Evolutionary conservation across 2,888 invertebrate species (phyloP).

Genomic region (Ichneumoninae sp.): DNA sequence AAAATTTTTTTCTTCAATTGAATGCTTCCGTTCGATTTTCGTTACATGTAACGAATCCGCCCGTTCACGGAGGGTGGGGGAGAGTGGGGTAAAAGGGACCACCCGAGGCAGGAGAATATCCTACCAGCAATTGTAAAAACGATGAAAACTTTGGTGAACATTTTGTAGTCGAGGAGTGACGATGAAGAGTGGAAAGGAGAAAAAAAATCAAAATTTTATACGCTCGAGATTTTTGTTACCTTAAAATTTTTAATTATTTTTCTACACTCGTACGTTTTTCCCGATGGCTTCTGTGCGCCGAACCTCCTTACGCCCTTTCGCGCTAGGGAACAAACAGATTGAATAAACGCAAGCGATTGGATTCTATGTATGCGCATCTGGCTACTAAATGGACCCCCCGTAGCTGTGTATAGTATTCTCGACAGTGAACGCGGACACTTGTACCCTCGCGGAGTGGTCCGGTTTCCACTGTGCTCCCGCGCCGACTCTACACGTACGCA

Average conservation of each 20-base stretch:
- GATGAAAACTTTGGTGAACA: too few species aligned
- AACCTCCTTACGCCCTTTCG: slow-evolving; percentile 62
- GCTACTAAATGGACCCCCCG: slow-evolving; percentile 74
- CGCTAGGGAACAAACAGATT: slow-evolving; percentile 75
- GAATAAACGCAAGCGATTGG: slow-evolving; percentile 78
- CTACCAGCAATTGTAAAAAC: not conserved
- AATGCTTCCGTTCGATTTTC: not conserved
- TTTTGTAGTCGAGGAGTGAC: too few species aligned
- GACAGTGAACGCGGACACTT: slow-evolving; percentile 33
- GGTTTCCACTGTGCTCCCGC: slow-evolving; percentile 25
- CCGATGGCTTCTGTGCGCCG: slow-evolving; percentile 8
- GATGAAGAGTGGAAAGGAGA: too few species aligned
- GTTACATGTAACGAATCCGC: not conserved
- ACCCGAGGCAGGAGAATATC: too few species aligned
- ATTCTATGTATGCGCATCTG: slow-evolving; percentile 79
- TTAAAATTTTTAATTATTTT: not conserved
- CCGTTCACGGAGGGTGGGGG: too few species aligned
- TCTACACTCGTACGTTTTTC: slow-evolving; percentile 7
- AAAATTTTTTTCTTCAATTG: not conserved
- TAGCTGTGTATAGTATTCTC: slow-evolving; percentile 3
- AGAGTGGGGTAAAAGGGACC: slow-evolving; percentile 8
- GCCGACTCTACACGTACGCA: not conserved
- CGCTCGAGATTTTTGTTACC: too few species aligned
- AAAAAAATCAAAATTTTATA: too few species aligned
- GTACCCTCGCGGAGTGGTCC: slow-evolving; percentile 32